Percentiles rank a stretch among this genome's conserved stretches.
Evolutionary conservation across 92 coral and sea anemone species (phyloP).

Genomic region (Actinernus sp.): DNA sequence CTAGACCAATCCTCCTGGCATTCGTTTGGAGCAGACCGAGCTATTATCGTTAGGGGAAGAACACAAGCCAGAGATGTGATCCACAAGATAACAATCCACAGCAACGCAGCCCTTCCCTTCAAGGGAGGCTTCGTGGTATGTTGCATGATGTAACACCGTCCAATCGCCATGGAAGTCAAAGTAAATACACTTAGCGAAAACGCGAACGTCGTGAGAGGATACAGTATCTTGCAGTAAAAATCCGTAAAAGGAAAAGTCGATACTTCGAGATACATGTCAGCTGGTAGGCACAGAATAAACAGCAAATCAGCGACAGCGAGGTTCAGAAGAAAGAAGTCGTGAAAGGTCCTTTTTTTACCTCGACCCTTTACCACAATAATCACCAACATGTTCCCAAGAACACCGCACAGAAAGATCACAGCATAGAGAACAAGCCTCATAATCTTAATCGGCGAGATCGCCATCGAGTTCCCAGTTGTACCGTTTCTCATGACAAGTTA

Average conservation of each 20-base stretch:
- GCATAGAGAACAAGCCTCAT: slow-evolving; percentile 46
- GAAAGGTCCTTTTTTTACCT: slow-evolving; percentile 45
- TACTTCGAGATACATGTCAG: slow-evolving; percentile 56
- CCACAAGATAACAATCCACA: slow-evolving; percentile 69
- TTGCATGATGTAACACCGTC: slow-evolving; percentile 52
- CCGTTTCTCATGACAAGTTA: no score
- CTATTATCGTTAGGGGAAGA: slow-evolving; percentile 69
- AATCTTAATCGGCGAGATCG: slow-evolving; percentile 29
- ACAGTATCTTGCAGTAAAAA: slow-evolving; percentile 29
- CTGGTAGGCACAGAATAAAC: slow-evolving; percentile 34
- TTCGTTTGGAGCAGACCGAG: slow-evolving; percentile 24
- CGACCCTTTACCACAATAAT: slow-evolving; percentile 53
- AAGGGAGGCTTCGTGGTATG: slow-evolving; percentile 65
- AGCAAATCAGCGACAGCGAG: slow-evolving; percentile 55
- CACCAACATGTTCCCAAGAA: slow-evolving; percentile 50
- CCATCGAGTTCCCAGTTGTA: no score
- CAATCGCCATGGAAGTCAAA: slow-evolving; percentile 58
- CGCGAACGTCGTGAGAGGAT: slow-evolving; percentile 52
- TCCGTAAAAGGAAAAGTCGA: slow-evolving; percentile 29
- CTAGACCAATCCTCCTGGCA: slow-evolving; percentile 85
- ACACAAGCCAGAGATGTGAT: slow-evolving; percentile 53
- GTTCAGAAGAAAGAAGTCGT: slow-evolving; percentile 55
- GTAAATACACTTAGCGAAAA: slow-evolving; percentile 53
- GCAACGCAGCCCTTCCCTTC: slow-evolving; percentile 41
- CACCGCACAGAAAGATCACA: slow-evolving; percentile 39